phyloP scores from a whole-genome alignment of 2,888 invertebrate species.

The Caenorhabditis zanzibari region DNA sequence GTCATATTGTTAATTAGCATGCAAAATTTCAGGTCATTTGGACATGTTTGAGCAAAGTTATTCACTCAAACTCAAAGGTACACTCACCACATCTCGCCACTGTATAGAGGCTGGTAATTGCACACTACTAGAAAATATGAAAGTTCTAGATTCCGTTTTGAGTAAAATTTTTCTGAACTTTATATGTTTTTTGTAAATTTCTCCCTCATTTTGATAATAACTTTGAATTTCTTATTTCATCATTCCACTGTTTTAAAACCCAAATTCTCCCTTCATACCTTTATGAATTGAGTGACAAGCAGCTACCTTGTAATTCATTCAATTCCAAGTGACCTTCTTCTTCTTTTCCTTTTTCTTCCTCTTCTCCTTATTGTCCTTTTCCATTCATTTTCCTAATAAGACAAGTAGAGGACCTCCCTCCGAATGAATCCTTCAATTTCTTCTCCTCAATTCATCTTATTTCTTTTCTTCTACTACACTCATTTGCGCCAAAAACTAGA shows the following conservation, averaged over 20 bases:
- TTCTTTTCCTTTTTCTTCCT: constrained; percentile 6
- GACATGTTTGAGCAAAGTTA: too few relatives aligned
- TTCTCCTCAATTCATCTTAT: constrained; percentile 19
- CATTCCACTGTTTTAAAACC: too few relatives aligned
- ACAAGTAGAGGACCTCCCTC: neutral
- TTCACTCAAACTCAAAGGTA: too few relatives aligned
- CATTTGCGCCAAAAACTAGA: constrained; percentile 14
- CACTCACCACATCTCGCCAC: too few relatives aligned
- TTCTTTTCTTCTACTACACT: neutral
- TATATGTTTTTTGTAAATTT: too few relatives aligned
- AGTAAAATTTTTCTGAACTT: too few relatives aligned
- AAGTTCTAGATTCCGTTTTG: too few relatives aligned
- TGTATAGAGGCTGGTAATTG: too few relatives aligned
- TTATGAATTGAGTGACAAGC: constrained; percentile 1
- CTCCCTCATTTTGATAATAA: too few relatives aligned
- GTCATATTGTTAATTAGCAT: too few relatives aligned
- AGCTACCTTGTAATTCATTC: constrained; percentile 23
- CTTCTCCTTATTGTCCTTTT: constrained; percentile 8
- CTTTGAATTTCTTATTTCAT: neutral
- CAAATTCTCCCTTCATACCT: neutral
- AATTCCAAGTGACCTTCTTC: constrained; percentile 10
- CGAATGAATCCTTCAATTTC: constrained; percentile 19
- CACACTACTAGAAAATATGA: too few relatives aligned
- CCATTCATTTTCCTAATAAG: constrained; percentile 29
- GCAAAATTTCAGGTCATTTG: too few relatives aligned